phyloP scores from a whole-genome alignment of 92 coral and sea anemone species.

The Porites lobata region DNA sequence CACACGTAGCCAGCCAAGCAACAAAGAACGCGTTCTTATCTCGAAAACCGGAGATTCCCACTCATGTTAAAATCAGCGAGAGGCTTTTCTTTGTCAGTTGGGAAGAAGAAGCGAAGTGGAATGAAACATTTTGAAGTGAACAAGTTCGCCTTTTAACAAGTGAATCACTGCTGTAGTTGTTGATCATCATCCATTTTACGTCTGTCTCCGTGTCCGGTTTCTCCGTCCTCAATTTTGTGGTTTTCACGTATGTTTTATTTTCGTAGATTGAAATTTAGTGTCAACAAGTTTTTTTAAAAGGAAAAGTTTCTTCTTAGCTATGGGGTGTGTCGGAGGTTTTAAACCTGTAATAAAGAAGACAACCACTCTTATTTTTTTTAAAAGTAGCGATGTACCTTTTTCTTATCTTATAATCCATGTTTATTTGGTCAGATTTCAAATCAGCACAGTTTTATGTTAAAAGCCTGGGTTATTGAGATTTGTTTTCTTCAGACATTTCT shows the following conservation, averaged over 20 bases:
- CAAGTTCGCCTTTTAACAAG: not conserved
- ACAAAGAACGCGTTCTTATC: conserved; percentile 26
- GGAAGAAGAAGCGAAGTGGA: not conserved
- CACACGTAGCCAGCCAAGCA: conserved; percentile 4
- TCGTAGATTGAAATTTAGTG: not conserved
- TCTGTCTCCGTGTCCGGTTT: conserved; percentile 12
- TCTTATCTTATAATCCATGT: not conserved
- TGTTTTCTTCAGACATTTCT: conserved; percentile 46
- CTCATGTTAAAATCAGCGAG: conserved; percentile 2
- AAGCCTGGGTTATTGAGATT: conserved; percentile 37
- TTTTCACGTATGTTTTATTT: conserved; percentile 5
- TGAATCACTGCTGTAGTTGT: not conserved
- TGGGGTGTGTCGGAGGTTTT: conserved; percentile 11
- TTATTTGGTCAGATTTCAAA: conserved; percentile 37
- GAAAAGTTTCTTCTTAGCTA: not conserved
- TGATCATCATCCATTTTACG: not conserved
- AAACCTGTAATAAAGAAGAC: not conserved
- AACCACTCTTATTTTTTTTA: not conserved
- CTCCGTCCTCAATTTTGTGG: not conserved
- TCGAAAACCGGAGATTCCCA: conserved; percentile 1
- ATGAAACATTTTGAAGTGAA: conserved; percentile 6
- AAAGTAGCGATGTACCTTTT: not conserved
- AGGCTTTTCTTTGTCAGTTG: conserved; percentile 1
- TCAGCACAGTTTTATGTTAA: not conserved
- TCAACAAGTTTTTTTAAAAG: not conserved